These are phyloP conservation scores for Euglossa dilemma DNA, from an alignment of 1,140 invertebrate genomes.

Conservation along the genomic window DNA sequence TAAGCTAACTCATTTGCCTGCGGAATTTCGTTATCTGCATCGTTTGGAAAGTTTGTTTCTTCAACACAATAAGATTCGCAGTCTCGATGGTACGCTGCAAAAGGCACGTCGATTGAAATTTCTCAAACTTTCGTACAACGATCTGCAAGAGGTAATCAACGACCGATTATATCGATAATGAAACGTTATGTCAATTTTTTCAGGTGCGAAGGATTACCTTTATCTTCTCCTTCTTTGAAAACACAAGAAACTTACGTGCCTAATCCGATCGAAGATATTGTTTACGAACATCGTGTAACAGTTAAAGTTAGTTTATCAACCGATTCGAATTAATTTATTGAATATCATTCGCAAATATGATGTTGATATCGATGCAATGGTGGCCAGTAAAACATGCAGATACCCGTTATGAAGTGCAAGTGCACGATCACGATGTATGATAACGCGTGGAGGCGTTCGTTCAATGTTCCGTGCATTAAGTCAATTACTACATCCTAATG, in stretches of 20 bases:
- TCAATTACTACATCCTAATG: slow-evolving; percentile 71
- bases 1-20: slow-evolving; percentile 86
- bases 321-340: slow-evolving; percentile 13
- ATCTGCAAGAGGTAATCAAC: slow-evolving; percentile 86
- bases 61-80: slow-evolving; percentile 87
- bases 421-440: slow-evolving; percentile 49
- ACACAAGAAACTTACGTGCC: background rate
- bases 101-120: slow-evolving; percentile 86
- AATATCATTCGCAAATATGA: background rate
- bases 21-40: slow-evolving; percentile 86
- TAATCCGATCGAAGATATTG: background rate
- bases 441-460: slow-evolving; percentile 59
- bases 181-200: background rate
- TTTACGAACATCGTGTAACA: background rate
- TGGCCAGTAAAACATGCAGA: background rate
- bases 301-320: slow-evolving; percentile 7
- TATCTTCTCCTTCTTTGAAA: background rate
- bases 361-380: background rate
- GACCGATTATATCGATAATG: background rate
- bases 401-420: slow-evolving; percentile 40
- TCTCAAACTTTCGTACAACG: slow-evolving; percentile 88
- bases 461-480: slow-evolving; percentile 66
- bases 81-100: slow-evolving; percentile 87
- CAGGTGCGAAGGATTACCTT: too few species aligned
- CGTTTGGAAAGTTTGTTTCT: slow-evolving; percentile 87